These are phyloP conservation scores for Bubo blakistoni DNA, from an alignment of 2,113 vertebrate genomes.

Conservation along the genomic window DNA sequence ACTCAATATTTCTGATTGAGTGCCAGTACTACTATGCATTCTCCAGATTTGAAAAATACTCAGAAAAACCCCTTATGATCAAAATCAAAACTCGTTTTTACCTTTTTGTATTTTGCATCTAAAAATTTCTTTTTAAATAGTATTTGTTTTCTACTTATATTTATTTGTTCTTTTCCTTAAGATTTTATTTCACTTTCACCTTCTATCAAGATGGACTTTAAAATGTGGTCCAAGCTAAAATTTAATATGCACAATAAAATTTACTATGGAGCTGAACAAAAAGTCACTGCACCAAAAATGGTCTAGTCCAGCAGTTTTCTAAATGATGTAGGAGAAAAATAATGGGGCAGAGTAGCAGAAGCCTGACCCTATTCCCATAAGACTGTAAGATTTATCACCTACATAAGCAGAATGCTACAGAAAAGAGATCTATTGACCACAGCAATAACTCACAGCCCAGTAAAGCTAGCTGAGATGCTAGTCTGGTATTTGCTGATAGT, in stretches of 20 bases:
- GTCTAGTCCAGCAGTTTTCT: slow-evolving; percentile 70
- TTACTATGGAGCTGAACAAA: slow-evolving; percentile 48
- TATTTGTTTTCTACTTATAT: not conserved
- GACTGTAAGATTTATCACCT: slow-evolving; percentile 80
- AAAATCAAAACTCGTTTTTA: not conserved
- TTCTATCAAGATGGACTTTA: not conserved
- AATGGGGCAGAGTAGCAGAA: slow-evolving; percentile 68
- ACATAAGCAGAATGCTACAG: slow-evolving; percentile 70
- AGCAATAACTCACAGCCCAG: slow-evolving; percentile 75
- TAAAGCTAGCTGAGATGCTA: slow-evolving; percentile 57
- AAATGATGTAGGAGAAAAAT: slow-evolving; percentile 76
- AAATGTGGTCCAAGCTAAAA: slow-evolving; percentile 36
- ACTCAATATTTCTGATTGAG: not conserved
- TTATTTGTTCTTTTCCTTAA: not conserved
- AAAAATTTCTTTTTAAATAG: not conserved
- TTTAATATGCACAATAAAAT: slow-evolving; percentile 63
- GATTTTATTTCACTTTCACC: not conserved
- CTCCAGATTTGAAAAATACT: not conserved
- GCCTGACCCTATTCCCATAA: slow-evolving; percentile 66
- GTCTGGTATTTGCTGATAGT: slow-evolving; percentile 73
- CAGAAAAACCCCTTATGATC: rapidly evolving
- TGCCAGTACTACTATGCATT: not conserved
- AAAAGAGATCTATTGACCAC: slow-evolving; percentile 72
- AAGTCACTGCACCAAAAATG: slow-evolving; percentile 51
- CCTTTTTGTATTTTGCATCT: not conserved